Base-by-base conservation (phyloP, 1,140 invertebrate genomes). In the Magallana ariakensis region DNA sequence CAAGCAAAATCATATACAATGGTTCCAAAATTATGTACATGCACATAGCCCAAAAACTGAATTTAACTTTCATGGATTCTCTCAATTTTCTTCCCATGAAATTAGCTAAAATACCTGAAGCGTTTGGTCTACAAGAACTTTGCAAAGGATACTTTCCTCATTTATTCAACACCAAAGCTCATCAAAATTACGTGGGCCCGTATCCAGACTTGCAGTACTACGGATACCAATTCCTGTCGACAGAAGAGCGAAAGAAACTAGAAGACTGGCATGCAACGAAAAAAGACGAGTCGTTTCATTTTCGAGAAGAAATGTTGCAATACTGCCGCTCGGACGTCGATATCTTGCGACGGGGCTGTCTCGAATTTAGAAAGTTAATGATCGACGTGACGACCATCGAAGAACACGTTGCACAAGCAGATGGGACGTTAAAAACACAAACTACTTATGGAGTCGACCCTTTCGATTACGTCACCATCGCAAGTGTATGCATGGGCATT, bases 251-350 rank as follows among this genome's bases (percentile, higher is more conserved):
- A 9, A 60, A 89, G 46, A 85, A 80, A 57, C 85, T 90, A 15
- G 26, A 60, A 11, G 66, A 75, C 80, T 90, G 87, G 89, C 80
- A 89, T 62, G 26, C 84, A 22, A 26, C 10, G 57, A 86, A 86
- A 58, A 33, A 70, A n/a, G 11, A 57, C 33, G 33, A 81, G 82
- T 70, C 46, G 0, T 90, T 90, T 80, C 55, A 88, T 57, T 88
- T 90, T 75, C 19, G 58, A 57, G 19, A 58, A 5, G 87, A 90
- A 62, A 83, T 86, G 46, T 54, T 56, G 22, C 82, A 13, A 16
- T 56, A 70, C 62, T 87, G 86, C 56, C 26, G 86, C n/a, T 62
- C 80, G n/a, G 88, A 89, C 46, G 88, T 89, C 10, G 88, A 89
- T 19, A 89, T 89, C 10, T 70, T 89, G 58, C 33, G 80, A 11